Evolutionary conservation across 2,113 vertebrate species (phyloP).

Genomic region (Porphyrio hochstetteri): DNA sequence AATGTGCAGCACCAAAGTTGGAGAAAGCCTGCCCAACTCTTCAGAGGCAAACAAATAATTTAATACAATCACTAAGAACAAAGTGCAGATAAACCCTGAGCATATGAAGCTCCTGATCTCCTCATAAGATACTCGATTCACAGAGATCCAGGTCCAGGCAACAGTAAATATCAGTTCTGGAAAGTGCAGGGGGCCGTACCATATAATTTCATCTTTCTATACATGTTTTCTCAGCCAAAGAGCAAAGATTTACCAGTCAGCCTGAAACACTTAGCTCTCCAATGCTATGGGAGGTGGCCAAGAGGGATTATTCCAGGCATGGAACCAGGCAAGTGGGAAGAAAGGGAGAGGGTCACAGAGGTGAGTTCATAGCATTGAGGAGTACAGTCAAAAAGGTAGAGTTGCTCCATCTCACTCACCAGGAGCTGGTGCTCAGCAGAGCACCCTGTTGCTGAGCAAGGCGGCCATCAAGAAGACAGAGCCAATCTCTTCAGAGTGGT

Average conservation of each 20-base stretch:
- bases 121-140: neutral
- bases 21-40: neutral
- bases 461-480: neutral
- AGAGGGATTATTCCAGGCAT: neutral
- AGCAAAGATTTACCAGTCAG: neutral
- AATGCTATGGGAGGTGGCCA: neutral
- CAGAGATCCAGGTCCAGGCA: neutral
- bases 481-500: neutral
- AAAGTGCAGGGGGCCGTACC: neutral
- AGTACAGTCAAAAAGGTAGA: neutral
- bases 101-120: neutral
- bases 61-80: neutral
- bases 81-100: neutral
- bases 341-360: neutral
- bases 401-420: neutral
- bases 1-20: neutral
- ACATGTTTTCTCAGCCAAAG: neutral
- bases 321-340: neutral
- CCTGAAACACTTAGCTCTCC: neutral
- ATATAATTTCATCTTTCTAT: neutral
- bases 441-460: fast-evolving
- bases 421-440: neutral
- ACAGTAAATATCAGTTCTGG: neutral
- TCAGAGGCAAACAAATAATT: neutral
- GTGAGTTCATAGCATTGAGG: neutral